A percentile compares a stretch with the other conserved stretches of the same genome.
These are phyloP conservation scores for Acanthosepion lycidas DNA, from an alignment of 2,888 invertebrate genomes.

Conservation along the genomic window DNA sequence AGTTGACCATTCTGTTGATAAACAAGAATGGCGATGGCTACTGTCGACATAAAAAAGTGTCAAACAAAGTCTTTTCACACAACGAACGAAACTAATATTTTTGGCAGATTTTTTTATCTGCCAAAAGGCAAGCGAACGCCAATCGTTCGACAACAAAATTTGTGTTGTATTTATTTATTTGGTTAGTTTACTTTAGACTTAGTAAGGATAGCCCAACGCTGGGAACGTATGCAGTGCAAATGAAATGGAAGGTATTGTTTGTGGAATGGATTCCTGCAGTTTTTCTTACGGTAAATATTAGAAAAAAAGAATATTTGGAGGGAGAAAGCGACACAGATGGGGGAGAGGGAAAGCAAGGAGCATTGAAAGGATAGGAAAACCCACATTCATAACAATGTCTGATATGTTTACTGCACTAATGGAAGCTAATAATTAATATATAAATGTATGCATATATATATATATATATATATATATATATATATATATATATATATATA, in stretches of 20 bases:
- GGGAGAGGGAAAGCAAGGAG: not conserved
- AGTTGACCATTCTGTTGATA: not conserved
- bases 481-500: not conserved
- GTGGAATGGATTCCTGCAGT: not conserved
- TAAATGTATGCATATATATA: not conserved
- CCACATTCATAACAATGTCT: not conserved
- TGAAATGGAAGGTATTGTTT: constrained; percentile 8
- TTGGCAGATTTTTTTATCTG: not conserved
- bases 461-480: not conserved
- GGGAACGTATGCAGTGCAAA: not conserved
- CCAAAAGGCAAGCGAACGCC: not conserved
- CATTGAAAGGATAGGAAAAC: not conserved
- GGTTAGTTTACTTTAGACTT: not conserved
- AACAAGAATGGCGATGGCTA: not conserved
- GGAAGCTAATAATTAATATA: constrained; percentile 33
- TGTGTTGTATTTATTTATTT: not conserved
- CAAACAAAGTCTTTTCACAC: not conserved
- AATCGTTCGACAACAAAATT: no score
- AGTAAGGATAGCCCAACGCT: not conserved
- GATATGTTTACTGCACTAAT: not conserved
- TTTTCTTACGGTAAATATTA: not conserved
- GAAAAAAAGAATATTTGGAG: not conserved
- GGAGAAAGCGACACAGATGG: not conserved
- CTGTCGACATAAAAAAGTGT: not conserved
- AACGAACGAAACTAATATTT: not conserved